A percentile compares a stretch with the other conserved stretches of the same genome.
Evolutionary conservation across 2,888 invertebrate species (phyloP).

Genomic region (Neelides folsomi): DNA sequence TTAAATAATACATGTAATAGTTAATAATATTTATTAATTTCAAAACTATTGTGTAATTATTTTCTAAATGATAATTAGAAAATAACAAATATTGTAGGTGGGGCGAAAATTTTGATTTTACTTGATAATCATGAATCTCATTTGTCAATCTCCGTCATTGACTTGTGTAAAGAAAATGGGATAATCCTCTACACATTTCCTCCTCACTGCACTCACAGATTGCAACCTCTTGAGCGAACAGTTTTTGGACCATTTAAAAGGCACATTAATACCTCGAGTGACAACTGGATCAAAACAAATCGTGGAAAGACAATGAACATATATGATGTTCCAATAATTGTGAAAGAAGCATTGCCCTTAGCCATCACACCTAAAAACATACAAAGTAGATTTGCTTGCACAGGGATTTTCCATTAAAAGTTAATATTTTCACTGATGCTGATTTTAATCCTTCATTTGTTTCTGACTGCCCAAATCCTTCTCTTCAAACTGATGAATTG

Average conservation of each 20-base stretch:
- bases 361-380: conserved; percentile 26
- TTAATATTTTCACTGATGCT: conserved; percentile 22
- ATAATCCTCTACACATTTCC: conserved; percentile 37
- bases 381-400: conserved; percentile 19
- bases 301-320: conserved; percentile 35
- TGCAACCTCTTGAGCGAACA: conserved; percentile 39
- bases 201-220: conserved; percentile 38
- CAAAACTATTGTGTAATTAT: too few relatives aligned
- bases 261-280: conserved; percentile 30
- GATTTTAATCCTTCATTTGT: conserved; percentile 24
- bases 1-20: too few relatives aligned
- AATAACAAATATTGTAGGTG: too few relatives aligned
- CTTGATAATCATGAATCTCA: conserved; percentile 26
- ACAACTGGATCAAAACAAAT: conserved; percentile 34
- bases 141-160: conserved; percentile 28
- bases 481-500: too few relatives aligned
- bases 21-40: too few relatives aligned
- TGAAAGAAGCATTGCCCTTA: conserved; percentile 16
- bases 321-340: conserved; percentile 34
- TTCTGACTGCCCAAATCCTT: conserved; percentile 13
- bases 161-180: conserved; percentile 35
- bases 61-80: too few relatives aligned
- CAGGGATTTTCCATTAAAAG: conserved; percentile 29
- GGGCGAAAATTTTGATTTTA: conserved; percentile 17
- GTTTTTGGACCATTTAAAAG: conserved; percentile 38